A percentile compares a stretch with the other conserved stretches of the same genome.
phyloP scores from a whole-genome alignment of 1,140 invertebrate genomes.

The Eurosta solidaginis region DNA sequence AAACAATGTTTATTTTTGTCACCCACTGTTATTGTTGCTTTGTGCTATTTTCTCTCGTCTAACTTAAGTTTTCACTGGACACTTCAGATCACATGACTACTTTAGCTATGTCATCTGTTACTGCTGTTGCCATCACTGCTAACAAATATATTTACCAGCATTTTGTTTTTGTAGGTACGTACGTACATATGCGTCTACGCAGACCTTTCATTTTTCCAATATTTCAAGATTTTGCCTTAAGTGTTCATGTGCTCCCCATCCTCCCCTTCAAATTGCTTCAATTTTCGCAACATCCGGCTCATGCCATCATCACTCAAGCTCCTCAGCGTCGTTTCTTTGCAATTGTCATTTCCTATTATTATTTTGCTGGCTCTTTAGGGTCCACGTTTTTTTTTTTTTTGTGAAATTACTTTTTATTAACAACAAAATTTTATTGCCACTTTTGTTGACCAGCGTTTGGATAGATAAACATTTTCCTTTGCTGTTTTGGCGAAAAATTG shows the following conservation, averaged over 20 bases:
- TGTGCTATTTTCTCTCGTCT: no score
- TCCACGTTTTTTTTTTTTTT: neutral
- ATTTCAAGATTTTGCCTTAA: neutral
- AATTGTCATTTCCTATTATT: slow-evolving; percentile 3
- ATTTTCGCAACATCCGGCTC: neutral
- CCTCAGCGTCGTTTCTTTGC: neutral
- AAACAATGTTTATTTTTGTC: slow-evolving; percentile 16
- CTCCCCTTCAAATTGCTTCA: neutral
- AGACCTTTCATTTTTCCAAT: neutral
- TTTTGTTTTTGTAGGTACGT: no score
- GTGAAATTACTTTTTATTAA: neutral
- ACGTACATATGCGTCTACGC: neutral
- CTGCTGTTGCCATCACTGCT: no score
- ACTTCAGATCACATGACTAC: neutral
- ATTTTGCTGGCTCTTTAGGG: neutral
- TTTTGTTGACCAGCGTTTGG: neutral
- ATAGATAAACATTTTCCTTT: slow-evolving; percentile 17
- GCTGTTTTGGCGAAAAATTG: neutral
- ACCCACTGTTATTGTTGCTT: neutral
- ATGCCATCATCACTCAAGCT: neutral
- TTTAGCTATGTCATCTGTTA: neutral
- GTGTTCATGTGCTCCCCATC: neutral
- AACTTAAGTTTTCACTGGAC: neutral
- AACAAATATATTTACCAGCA: no score
- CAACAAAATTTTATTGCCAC: slow-evolving; percentile 22